Base-by-base conservation (phyloP, 2,113 vertebrate species). In the Neopipo cinnamomea region DNA sequence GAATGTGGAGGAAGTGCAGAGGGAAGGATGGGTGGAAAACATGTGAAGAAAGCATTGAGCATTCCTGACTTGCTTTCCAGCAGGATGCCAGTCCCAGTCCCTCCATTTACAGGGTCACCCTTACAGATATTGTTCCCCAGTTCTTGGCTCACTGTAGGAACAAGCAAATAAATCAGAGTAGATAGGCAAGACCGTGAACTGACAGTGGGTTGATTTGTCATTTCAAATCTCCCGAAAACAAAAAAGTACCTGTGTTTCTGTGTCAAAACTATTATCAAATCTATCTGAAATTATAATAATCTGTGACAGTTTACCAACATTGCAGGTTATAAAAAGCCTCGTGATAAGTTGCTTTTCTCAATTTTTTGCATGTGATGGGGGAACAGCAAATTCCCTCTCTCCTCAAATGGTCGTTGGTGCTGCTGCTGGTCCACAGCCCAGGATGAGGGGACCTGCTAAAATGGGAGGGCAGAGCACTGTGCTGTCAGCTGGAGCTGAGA, bases 191-290 rank as follows among this genome's bases (percentile, higher is more conserved):
- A 61, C 80, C 7, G 2, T 19, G 65, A 94, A 50, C 91, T 94
- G 93, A 86, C 93, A 85, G 89, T 17, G 65, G 61, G 65, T 85
- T 92, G 89, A 61, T 95, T 89, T 94, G 91, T 96, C 87, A 50
- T 91, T 91, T 92, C 74, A 18, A 6, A 79, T 94, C 85, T 89
- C n/a, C 25, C 0, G 0, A 74, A 91, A 91, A 14, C 79, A 88
- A 90, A 95, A 85, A 91, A 61, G 41, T 91, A 89, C 83, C 81
- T 53, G 61, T 72, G 84, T 73, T 95, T 96, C 61, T 63, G 9
- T 80, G 88, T 94, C 93, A 93, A 85, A 96, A 91, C 91, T 93
- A 89, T 81, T 96, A 82, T 49, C 76, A 87, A 89, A 73, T 95
- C 91, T 75, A 6, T 53, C 83, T 91, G 80, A 68, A 91, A 53